These are phyloP conservation scores for Caenorhabditis latens DNA, from an alignment of 1,140 invertebrate genomes.

Conservation along the genomic window DNA sequence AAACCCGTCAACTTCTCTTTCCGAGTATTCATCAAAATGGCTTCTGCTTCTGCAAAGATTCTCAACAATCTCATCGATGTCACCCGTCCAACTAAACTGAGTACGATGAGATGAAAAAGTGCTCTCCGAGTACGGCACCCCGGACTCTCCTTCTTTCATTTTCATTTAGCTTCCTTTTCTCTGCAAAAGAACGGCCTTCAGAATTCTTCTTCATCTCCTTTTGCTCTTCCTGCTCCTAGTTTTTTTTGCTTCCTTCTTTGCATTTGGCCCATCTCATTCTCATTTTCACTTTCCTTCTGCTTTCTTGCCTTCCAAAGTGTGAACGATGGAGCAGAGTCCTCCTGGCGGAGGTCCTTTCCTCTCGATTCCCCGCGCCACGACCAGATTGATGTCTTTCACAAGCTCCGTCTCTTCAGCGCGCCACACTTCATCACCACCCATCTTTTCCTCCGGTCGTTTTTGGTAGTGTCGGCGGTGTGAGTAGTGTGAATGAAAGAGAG, in stretches of 20 bases:
- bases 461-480: neutral
- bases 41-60: neutral
- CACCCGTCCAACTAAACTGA: neutral
- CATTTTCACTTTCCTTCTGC: conserved; percentile 15
- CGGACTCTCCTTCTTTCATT: neutral
- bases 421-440: neutral
- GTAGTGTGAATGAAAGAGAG: too few species aligned
- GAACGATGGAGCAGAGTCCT: neutral
- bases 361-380: neutral
- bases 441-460: neutral
- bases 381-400: conserved; percentile 8
- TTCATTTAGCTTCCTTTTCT: conserved; percentile 13
- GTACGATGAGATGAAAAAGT: neutral
- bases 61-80: neutral
- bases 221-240: too few species aligned
- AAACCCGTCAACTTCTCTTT: neutral
- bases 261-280: conserved; percentile 35
- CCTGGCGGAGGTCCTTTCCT: neutral
- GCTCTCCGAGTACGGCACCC: neutral
- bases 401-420: neutral
- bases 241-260: neutral
- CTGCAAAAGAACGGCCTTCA: conserved; percentile 14
- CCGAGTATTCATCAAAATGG: neutral
- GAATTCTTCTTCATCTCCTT: neutral
- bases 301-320: conserved; percentile 16